Evolutionary conservation across 2,113 vertebrate species (phyloP).

Genomic region (Stigmatopora argus): DNA sequence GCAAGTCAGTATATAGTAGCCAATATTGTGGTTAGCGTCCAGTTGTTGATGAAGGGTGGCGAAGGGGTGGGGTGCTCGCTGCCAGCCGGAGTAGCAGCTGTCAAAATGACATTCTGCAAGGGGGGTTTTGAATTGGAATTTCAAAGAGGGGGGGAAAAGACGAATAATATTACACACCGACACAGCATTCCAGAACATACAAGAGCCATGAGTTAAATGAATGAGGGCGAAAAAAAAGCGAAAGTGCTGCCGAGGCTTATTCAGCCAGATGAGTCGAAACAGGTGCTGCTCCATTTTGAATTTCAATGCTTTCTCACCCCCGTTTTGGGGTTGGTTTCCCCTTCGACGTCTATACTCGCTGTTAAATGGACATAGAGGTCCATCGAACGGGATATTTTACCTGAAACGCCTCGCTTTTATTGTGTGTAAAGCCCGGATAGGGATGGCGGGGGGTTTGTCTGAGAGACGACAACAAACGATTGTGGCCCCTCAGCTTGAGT

Average conservation of each 20-base stretch:
- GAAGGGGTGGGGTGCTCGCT: constrained; percentile 52
- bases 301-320: constrained; percentile 47
- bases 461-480: constrained; percentile 1
- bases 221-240: background rate
- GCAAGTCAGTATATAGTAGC: background rate
- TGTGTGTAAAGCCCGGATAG: background rate
- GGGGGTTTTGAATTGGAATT: background rate
- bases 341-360: background rate
- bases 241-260: constrained; percentile 30
- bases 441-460: background rate
- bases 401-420: background rate
- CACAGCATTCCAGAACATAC: constrained; percentile 4
- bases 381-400: background rate
- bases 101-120: constrained; percentile 36
- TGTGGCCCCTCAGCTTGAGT: constrained; percentile 33
- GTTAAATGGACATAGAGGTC: too few relatives aligned
- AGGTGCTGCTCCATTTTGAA: constrained; percentile 74
- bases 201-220: constrained; percentile 18
- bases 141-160: background rate
- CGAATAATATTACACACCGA: background rate
- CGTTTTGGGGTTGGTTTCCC: constrained; percentile 16
- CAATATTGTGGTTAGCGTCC: background rate
- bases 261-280: constrained; percentile 65
- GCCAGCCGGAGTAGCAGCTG: constrained; percentile 57
- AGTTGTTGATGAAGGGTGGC: constrained; percentile 28